Evolutionary conservation across 2,797 vertebrate species (phyloP), one percentile per base, ranked within the genome.

Genomic region (Holocentrus rufus): DNA sequence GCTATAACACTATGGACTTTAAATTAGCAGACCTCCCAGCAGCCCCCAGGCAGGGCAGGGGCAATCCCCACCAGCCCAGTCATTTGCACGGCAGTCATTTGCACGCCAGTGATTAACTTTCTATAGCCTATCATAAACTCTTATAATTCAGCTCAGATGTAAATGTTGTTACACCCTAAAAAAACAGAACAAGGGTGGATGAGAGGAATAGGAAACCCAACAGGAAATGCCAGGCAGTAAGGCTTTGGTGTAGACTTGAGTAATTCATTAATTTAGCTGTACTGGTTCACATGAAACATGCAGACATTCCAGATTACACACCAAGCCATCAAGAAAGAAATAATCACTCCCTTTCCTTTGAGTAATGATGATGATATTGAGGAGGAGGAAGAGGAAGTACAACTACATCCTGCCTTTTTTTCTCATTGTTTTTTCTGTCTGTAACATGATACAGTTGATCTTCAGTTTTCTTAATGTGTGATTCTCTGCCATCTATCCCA

Each of bases 401-500:
- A 2, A 34, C 5, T 34, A 8, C 31, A 6, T 34, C 31, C 31
- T 34, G 5, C 31, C 31, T 5, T 34, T 5, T 34, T 34, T 34
- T 18, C 31, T n/a, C 20, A 13, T 31, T 20, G 17, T 63, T 18
- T 3, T 4, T 23, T 20, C 59, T 47, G 52, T 60, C 52, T 22
- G 11, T 39, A 2, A 15, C 6, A 53, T 30, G 25, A 36, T n/a
- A 57, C 13, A 52, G 18, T 31, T 13, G 1, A 50, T 47, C 42
- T 54, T 4, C 0, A 18, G 25, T 10, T 59, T 59, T 2, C 65
- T 61, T n/a, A 5, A 25, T 10, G 1, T 55, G 14, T 39, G 7
- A 34, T 31, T 23, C 57, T 59, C 15, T 53, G 11, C 25, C 42
- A 14, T 70, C n/a, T 76, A 7, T 71, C 34, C 2, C 85, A 99